These are phyloP conservation scores for Forbesichthys papilliferus DNA, from an alignment of 2,113 vertebrate species.

Conservation along the genomic window DNA sequence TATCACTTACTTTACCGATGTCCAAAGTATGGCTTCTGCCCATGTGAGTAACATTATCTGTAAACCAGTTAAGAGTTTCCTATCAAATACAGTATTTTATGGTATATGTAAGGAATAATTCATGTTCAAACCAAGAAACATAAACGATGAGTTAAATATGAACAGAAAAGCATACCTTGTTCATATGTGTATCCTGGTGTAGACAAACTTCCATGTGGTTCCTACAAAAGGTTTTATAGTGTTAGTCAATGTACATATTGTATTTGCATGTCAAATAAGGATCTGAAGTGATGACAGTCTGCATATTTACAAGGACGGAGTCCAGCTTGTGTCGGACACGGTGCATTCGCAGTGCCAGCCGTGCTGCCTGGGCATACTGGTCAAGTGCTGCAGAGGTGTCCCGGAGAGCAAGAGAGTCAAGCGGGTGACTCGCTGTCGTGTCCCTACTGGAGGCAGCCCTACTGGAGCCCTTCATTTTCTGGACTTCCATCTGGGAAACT, in stretches of 20 bases:
- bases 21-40: slow-evolving; percentile 58
- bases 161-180: slow-evolving; percentile 55
- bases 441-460: slow-evolving; percentile 65
- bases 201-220: slow-evolving; percentile 53
- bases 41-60: slow-evolving; percentile 49
- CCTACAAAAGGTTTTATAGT: slow-evolving; percentile 51
- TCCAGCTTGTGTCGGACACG: slow-evolving; percentile 88
- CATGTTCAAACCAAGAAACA: background rate
- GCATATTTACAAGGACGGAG: slow-evolving; percentile 83
- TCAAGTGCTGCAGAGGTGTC: slow-evolving; percentile 71
- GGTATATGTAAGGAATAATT: background rate
- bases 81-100: too few relatives aligned
- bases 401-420: slow-evolving; percentile 62
- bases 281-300: background rate
- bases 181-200: slow-evolving; percentile 55
- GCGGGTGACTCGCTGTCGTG: slow-evolving; percentile 61
- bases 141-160: background rate
- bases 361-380: slow-evolving; percentile 74
- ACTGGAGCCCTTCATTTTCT: slow-evolving; percentile 72
- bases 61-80: slow-evolving; percentile 7
- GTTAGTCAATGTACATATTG: background rate
- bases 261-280: background rate
- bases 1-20: slow-evolving; percentile 47
- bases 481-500: slow-evolving; percentile 88
- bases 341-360: slow-evolving; percentile 85